Conservation (phyloP, 2,113 vertebrate species). For the Chlorodrepanis virens region DNA sequence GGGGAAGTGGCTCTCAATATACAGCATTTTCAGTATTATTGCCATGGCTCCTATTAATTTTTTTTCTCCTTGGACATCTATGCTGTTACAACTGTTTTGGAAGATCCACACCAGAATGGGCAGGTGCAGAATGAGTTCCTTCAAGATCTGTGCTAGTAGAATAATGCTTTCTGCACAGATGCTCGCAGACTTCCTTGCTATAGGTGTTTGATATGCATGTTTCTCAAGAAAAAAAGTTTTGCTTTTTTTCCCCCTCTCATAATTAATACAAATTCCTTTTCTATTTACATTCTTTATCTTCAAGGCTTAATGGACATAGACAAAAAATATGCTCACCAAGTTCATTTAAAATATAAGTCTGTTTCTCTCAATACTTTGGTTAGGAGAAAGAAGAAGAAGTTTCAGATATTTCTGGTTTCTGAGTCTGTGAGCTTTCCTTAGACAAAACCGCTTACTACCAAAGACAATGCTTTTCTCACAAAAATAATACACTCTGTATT, state of each 20-base stretch:
- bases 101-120: not conserved
- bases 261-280: not conserved
- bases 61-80: not conserved
- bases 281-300: not conserved
- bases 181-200: not conserved
- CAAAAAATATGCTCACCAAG: not conserved
- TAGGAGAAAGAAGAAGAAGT: not conserved
- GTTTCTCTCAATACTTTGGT: not conserved
- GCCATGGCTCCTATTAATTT: not conserved
- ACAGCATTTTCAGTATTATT: not conserved
- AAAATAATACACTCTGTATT: not conserved
- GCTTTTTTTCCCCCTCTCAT: rapidly evolving
- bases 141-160: not conserved
- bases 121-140: not conserved
- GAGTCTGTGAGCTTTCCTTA: not conserved
- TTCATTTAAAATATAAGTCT: not conserved
- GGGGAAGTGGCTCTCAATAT: not conserved
- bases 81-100: not conserved
- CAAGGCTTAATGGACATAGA: not conserved
- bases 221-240: not conserved
- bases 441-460: not conserved
- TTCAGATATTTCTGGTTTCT: not conserved
- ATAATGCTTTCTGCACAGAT: not conserved
- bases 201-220: not conserved
- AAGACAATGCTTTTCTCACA: not conserved